Conservation (phyloP, 2,113 vertebrate genomes). For the Alligator sinensis region DNA sequence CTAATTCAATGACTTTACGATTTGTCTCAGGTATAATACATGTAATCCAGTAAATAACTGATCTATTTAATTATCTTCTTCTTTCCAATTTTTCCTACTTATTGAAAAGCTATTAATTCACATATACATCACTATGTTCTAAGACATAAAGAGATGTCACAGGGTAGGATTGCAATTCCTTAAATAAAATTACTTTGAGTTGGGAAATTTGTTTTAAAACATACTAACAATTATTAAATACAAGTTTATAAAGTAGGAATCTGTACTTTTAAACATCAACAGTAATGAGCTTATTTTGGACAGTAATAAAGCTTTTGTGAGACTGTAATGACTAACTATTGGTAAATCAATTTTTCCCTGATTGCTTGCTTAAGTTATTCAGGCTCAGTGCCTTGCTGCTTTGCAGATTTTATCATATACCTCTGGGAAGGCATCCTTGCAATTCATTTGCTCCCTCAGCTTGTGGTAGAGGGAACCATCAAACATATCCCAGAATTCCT, state of each 20-base stretch:
- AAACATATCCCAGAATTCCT: conserved; percentile 99
- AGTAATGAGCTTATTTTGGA: conserved; percentile 67
- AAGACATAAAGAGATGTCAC: conserved; percentile 31
- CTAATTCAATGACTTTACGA: too few relatives aligned
- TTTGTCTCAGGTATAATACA: conserved; percentile 1
- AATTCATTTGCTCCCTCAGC: conserved; percentile 89
- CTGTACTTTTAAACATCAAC: conserved; percentile 60
- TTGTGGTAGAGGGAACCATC: conserved; percentile 92
- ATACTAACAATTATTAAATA: conserved; percentile 37
- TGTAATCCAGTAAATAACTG: neutral
- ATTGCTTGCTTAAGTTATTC: conserved; percentile 46
- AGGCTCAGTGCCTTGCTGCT: conserved; percentile 91
- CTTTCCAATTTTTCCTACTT: neutral
- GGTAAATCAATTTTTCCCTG: conserved; percentile 69
- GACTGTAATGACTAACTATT: conserved; percentile 58
- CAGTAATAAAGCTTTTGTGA: conserved; percentile 71
- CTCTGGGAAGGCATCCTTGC: conserved; percentile 94
- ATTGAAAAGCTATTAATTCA: conserved; percentile 36
- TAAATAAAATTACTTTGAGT: conserved; percentile 59
- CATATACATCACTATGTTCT: conserved; percentile 9
- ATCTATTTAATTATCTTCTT: neutral
- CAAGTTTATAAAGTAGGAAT: conserved; percentile 62
- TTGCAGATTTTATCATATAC: conserved; percentile 99
- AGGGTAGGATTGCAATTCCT: conserved; percentile 57
- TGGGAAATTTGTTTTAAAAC: conserved; percentile 39